phyloP scores from a whole-genome alignment of 2,113 vertebrate species.

The Progne subis region DNA sequence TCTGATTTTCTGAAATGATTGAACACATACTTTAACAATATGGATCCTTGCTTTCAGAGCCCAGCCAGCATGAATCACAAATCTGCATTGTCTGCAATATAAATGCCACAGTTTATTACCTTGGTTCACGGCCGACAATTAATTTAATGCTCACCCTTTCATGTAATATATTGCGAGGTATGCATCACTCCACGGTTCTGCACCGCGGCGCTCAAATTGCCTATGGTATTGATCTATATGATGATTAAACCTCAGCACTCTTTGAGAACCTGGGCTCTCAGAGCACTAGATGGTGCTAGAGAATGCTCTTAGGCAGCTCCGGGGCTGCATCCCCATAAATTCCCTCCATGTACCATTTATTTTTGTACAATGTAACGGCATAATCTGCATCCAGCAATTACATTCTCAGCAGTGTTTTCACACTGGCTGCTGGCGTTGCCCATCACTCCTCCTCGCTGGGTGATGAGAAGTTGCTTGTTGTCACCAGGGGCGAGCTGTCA shows the following conservation, averaged over 20 bases:
- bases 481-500: not conserved
- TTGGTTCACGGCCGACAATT: not conserved
- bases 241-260: not conserved
- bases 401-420: not conserved
- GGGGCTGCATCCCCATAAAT: not conserved
- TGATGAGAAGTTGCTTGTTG: not conserved
- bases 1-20: not conserved
- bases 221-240: not conserved
- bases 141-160: slow-evolving; percentile 28
- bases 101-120: slow-evolving; percentile 1
- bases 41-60: not conserved
- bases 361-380: not conserved
- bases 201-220: not conserved
- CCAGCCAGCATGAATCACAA: not conserved
- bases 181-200: not conserved
- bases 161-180: slow-evolving; percentile 17
- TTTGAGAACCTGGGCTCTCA: not conserved
- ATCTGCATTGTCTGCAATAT: slow-evolving; percentile 22
- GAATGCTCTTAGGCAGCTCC: slow-evolving; percentile 16
- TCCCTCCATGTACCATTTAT: not conserved
- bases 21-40: accelerated
- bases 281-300: slow-evolving; percentile 70
- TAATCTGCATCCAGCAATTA: not conserved
- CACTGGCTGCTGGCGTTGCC: not conserved
- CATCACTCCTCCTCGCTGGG: not conserved